A percentile compares a stretch with the other conserved stretches of the same genome.
phyloP scores from a whole-genome alignment of 2,888 invertebrate genomes.

The Rhamnusium bicolor region DNA sequence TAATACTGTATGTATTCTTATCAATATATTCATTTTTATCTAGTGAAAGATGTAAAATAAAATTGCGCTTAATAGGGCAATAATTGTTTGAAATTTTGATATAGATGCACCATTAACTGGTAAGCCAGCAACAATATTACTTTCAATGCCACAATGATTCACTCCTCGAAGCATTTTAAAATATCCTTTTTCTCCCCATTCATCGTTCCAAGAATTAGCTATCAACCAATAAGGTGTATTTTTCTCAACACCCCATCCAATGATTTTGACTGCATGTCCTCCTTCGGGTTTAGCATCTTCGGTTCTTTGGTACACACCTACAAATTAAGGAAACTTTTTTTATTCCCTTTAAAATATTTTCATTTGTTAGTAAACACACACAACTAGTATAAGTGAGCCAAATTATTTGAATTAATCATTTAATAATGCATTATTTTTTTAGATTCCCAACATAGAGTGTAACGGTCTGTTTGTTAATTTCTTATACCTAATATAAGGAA shows the following conservation, averaged over 20 bases:
- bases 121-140: slow-evolving; percentile 79
- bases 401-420: too few relatives aligned
- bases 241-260: slow-evolving; percentile 88
- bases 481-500: too few relatives aligned
- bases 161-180: slow-evolving; percentile 90
- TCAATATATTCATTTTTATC: not conserved
- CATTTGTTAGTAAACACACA: too few relatives aligned
- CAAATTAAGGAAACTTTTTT: slow-evolving; percentile 28
- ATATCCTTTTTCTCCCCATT: slow-evolving; percentile 89
- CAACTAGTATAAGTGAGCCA: too few relatives aligned
- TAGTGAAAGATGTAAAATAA: not conserved
- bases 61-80: not conserved
- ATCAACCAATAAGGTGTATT: slow-evolving; percentile 89
- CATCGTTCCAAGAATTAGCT: slow-evolving; percentile 94
- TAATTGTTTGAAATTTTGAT: not conserved
- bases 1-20: too few relatives aligned
- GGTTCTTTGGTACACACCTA: slow-evolving; percentile 83
- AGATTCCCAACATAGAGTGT: too few relatives aligned
- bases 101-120: slow-evolving; percentile 67
- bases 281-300: slow-evolving; percentile 84
- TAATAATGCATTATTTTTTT: too few relatives aligned
- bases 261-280: slow-evolving; percentile 89
- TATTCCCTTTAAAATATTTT: too few relatives aligned
- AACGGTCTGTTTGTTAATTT: too few relatives aligned
- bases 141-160: slow-evolving; percentile 85